phyloP scores from a whole-genome alignment of 2,888 invertebrate genomes.

The Eupithecia exiguata region DNA sequence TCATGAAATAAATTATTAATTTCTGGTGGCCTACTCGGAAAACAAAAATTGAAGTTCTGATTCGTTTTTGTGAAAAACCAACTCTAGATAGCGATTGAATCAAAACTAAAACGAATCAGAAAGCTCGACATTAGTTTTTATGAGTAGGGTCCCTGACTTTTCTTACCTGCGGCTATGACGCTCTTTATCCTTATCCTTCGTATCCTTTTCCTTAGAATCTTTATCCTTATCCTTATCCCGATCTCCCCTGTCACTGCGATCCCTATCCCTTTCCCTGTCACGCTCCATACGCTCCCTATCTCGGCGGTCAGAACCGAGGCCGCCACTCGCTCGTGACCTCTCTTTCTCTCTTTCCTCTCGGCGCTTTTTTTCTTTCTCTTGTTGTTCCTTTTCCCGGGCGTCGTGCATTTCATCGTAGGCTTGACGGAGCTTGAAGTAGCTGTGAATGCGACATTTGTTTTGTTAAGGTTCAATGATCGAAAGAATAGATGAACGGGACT shows the following conservation, averaged over 20 bases:
- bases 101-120: background rate
- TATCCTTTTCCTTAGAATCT: conserved; percentile 32
- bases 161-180: conserved; percentile 46
- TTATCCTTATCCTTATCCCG: conserved; percentile 46
- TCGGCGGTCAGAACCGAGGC: conserved; percentile 73
- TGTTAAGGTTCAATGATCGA: background rate
- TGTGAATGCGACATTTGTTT: conserved; percentile 47
- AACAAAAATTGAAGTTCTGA: background rate
- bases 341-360: conserved; percentile 77
- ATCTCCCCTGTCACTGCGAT: conserved; percentile 54
- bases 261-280: conserved; percentile 70
- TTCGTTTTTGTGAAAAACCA: background rate
- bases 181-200: conserved; percentile 38
- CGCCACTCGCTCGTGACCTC: conserved; percentile 66
- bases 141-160: background rate
- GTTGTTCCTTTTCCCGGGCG: conserved; percentile 85
- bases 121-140: background rate
- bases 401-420: conserved; percentile 87
- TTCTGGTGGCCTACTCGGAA: background rate
- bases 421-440: conserved; percentile 87
- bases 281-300: conserved; percentile 77
- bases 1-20: background rate
- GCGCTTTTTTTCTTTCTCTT: conserved; percentile 80
- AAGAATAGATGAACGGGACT: background rate
- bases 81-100: background rate